Evolutionary conservation across 2,797 vertebrate species (phyloP), one percentile per base, ranked within the genome.

Genomic region (Lagocephalus sceleratus): DNA sequence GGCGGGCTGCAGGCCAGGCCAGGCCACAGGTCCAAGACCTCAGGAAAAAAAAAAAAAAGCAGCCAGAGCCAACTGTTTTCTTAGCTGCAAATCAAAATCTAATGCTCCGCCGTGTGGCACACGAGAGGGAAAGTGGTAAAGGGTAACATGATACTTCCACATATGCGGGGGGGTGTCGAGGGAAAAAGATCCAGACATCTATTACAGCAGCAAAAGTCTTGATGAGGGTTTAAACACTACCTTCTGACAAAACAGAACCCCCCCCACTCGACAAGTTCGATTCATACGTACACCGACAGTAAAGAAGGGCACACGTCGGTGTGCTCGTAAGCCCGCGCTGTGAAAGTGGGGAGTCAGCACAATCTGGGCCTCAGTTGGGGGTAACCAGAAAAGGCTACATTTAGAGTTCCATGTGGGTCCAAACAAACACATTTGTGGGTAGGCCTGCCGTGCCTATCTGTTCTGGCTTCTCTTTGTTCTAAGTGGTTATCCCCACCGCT

Each of bases 221-320:
- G 82, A 88, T 85, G 86, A 84, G 75, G 71, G 60, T 84, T 90
- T 91, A 89, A 91, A 87, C 81, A 83, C 81, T 85, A 87, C 82
- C 85, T 72, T 84, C 86, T 90, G 85, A 88, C 83, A 62, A 88
- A 91, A 91, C 76, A 87, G 51, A 56, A n/a, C n/a, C 43, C 72
- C 52, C 62, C 43, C 66, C 51, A 7, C 23, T 57, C 20, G 19
- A 65, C 70, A 69, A 16, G 44, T 54, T 26, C 66, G 66, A 16
- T 41, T 76, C 60, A 55, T 63, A 56, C 47, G 66, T 35, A 50
- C 12, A 46, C 40, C 50, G 52, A 29, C 65, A 65, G 51, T 19
- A 2, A 32, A 54, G n/a, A 35, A 29, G 38, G 26, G 53, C 10
- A 32, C 3, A 21, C 5, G 38, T 47, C 45, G n/a, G 46, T 45